Conservation (phyloP, 2,113 vertebrate species). For the Furnarius figulus region DNA sequence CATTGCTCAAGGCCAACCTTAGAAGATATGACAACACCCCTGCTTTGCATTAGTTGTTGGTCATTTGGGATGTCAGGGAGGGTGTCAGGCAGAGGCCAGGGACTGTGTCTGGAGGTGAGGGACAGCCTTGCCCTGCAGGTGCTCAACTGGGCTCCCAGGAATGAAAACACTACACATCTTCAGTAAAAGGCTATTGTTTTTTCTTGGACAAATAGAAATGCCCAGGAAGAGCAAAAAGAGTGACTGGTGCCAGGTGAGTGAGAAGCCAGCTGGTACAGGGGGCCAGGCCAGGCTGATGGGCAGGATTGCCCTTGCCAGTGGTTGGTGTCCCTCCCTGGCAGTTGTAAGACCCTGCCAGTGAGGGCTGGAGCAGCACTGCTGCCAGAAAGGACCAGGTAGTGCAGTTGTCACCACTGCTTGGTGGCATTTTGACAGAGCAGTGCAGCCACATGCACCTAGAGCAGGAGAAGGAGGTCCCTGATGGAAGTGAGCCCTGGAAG, state of each 20-base stretch:
- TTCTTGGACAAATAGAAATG: background rate
- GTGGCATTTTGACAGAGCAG: background rate
- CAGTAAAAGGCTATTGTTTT: background rate
- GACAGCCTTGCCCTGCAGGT: background rate
- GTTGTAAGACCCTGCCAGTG: background rate
- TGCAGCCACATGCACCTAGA: background rate
- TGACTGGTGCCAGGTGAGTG: background rate
- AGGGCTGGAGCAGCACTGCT: background rate
- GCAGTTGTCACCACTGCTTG: background rate
- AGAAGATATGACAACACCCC: background rate
- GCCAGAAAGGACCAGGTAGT: background rate
- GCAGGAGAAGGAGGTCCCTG: background rate
- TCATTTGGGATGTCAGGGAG: fast-evolving
- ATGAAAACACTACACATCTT: background rate
- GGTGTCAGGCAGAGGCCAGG: background rate
- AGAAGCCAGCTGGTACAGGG: background rate
- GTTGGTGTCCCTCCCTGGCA: background rate
- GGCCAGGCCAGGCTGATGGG: background rate
- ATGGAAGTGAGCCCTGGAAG: background rate
- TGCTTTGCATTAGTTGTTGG: background rate
- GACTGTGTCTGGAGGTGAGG: background rate
- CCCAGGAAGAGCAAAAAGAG: background rate
- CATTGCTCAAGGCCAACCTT: background rate
- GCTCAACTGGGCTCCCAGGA: background rate
- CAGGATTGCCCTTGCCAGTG: background rate